Base-by-base conservation (phyloP, 2,797 vertebrate genomes). In the Alexandromys oeconomus region DNA sequence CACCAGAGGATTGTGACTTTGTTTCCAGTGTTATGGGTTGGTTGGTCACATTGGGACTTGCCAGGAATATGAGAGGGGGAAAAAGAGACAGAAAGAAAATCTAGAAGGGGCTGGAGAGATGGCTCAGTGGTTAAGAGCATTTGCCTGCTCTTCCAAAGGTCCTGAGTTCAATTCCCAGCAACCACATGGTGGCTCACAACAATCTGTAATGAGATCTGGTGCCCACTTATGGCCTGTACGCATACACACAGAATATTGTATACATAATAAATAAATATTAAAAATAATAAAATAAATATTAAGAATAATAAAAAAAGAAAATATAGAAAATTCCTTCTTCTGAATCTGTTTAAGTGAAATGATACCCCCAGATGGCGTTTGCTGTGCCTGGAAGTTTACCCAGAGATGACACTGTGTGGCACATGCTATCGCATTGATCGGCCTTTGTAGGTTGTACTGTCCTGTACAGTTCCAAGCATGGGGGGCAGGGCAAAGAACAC, bases 21-120 rank as follows among this genome's bases (percentile, higher is more conserved):
- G 40, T 34, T 29, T 37, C 54, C 40, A 65, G 91, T 57, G 8
- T 13, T 71, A 61, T 31, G 59, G 34, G 31, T 65, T 48, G 21
- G 65, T 92, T 46, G 76, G 13, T 94, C 67, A 85, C 79, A 57
- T 81, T 54, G 74, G 90, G 80, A 48, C n/a, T 92, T 78, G 37
- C 59, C 65, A 15, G 17, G 57, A 73, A 13, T 31, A 40, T 48
- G 14, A 46, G 61, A 34, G n/a, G 7, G 23, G 23, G 23, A 54
- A 34, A 19, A 37, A n/a, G 7, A 29, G 37, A 12, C 34, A 1
- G 3, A 69, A 27, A n/a, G 11, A 43, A 43, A 46, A 51, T 21
- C 27, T 19, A 85, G 61, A 19, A 13, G 51, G 51, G 51, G 51
- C 51, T 51, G 0, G 13, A 51, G 51, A 51, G 51, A 51, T 51